A percentile compares a stretch with the other conserved stretches of the same genome.
phyloP scores from a whole-genome alignment of 2,113 vertebrate genomes.

The Aphyosemion australe region DNA sequence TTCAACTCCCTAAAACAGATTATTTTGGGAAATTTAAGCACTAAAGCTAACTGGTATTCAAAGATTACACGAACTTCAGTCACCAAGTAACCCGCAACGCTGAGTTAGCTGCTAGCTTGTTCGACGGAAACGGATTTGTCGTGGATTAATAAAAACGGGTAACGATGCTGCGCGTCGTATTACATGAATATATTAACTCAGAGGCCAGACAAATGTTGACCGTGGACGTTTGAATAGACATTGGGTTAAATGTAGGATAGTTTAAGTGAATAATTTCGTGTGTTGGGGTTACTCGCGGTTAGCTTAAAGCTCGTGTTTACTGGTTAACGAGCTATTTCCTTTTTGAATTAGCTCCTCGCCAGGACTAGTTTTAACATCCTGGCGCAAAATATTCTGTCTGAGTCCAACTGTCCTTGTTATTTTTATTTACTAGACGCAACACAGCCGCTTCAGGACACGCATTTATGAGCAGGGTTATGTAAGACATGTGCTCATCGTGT shows the following conservation, averaged over 20 bases:
- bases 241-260: neutral
- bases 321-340: constrained; percentile 31
- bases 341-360: constrained; percentile 28
- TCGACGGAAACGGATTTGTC: constrained; percentile 60
- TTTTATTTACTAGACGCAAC: neutral
- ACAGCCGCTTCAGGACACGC: neutral
- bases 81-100: constrained; percentile 25
- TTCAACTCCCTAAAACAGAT: fast-evolving
- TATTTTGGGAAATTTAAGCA: neutral
- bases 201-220: neutral
- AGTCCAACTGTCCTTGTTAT: neutral
- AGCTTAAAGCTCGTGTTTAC: constrained; percentile 5
- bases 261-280: neutral
- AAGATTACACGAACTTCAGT: constrained; percentile 13
- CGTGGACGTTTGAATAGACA: neutral
- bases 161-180: constrained; percentile 26
- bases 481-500: constrained; percentile 62
- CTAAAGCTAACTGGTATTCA: neutral
- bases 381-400: neutral
- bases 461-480: constrained; percentile 62
- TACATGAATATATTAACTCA: too few relatives aligned
- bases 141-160: constrained; percentile 54
- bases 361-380: constrained; percentile 27
- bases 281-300: constrained; percentile 19
- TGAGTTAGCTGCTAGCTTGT: constrained; percentile 58